Evolutionary conservation across 2,113 vertebrate species (phyloP).

Genomic region (Meleagris gallopavo): DNA sequence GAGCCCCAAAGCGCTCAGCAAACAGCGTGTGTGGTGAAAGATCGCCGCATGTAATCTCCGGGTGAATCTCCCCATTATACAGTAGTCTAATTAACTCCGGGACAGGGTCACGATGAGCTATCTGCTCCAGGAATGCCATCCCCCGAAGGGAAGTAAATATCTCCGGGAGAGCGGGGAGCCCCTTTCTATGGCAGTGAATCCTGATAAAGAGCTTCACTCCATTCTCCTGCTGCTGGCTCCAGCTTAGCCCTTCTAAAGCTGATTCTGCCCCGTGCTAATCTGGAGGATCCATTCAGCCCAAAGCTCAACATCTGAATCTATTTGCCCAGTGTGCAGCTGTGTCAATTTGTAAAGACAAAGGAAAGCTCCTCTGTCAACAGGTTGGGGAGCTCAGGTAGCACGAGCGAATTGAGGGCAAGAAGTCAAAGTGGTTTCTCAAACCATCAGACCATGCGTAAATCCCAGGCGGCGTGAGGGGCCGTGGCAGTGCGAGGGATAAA

Average conservation of each 20-base stretch:
- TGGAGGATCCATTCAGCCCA: constrained; percentile 78
- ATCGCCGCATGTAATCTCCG: constrained; percentile 48
- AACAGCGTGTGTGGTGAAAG: constrained; percentile 55
- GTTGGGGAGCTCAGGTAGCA: constrained; percentile 83
- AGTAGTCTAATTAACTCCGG: constrained; percentile 63
- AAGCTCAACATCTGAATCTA: constrained; percentile 79
- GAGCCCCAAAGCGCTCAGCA: constrained; percentile 48
- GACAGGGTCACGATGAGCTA: constrained; percentile 28
- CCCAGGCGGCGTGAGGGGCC: constrained; percentile 57
- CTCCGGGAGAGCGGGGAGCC: constrained; percentile 25
- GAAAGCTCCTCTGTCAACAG: constrained; percentile 77
- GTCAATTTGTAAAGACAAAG: constrained; percentile 91
- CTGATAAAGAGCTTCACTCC: constrained; percentile 74
- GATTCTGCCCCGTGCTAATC: constrained; percentile 76
- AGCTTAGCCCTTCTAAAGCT: constrained; percentile 77
- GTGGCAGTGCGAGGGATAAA: constrained; percentile 55
- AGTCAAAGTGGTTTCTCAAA: constrained; percentile 77
- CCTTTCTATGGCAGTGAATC: constrained; percentile 72
- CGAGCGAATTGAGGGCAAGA: constrained; percentile 84
- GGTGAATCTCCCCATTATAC: constrained; percentile 60
- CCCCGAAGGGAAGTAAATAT: constrained; percentile 70
- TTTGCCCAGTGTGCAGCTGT: constrained; percentile 94
- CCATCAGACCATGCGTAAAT: constrained; percentile 62
- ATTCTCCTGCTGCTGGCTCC: constrained; percentile 73
- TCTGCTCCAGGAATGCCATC: constrained; percentile 48